These are phyloP conservation scores for Pheosia gnoma DNA, from an alignment of 2,888 invertebrate genomes.

Conservation along the genomic window DNA sequence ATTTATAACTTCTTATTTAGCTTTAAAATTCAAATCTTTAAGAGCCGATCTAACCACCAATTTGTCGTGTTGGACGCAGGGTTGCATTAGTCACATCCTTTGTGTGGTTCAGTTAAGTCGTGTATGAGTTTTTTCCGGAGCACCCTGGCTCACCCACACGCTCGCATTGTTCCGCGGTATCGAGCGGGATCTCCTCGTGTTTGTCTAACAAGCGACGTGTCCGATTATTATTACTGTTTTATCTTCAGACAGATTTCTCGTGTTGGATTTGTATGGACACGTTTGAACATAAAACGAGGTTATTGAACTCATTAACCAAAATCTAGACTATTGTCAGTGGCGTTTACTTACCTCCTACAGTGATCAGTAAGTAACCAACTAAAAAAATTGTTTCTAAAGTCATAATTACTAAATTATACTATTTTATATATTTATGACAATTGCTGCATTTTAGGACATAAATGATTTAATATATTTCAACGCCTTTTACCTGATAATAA, in stretches of 20 bases:
- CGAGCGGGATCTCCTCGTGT: constrained; percentile 74
- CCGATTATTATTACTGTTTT: constrained; percentile 79
- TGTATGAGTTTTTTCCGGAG: constrained; percentile 47
- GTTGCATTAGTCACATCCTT: constrained; percentile 64
- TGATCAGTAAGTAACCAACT: too few species aligned
- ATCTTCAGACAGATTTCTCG: constrained; percentile 51
- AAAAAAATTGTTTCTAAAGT: too few species aligned
- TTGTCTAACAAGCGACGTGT: constrained; percentile 83
- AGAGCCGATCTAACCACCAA: constrained; percentile 57
- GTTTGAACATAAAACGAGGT: constrained; percentile 7
- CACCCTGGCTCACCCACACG: constrained; percentile 73
- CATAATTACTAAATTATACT: too few species aligned
- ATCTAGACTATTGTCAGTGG: too few species aligned
- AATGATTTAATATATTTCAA: too few species aligned
- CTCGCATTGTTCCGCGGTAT: constrained; percentile 73
- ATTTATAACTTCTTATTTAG: constrained; percentile 23
- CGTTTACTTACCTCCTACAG: too few species aligned
- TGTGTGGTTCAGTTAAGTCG: constrained; percentile 33
- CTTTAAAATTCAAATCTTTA: constrained; percentile 38
- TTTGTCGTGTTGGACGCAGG: constrained; percentile 59
- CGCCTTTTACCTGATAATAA: too few species aligned
- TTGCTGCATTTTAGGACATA: too few species aligned
- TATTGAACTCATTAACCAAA: not conserved
- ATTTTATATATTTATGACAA: too few species aligned
- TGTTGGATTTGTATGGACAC: constrained; percentile 50